phyloP scores from a whole-genome alignment of 2,113 vertebrate genomes.

The Clarias magur region DNA sequence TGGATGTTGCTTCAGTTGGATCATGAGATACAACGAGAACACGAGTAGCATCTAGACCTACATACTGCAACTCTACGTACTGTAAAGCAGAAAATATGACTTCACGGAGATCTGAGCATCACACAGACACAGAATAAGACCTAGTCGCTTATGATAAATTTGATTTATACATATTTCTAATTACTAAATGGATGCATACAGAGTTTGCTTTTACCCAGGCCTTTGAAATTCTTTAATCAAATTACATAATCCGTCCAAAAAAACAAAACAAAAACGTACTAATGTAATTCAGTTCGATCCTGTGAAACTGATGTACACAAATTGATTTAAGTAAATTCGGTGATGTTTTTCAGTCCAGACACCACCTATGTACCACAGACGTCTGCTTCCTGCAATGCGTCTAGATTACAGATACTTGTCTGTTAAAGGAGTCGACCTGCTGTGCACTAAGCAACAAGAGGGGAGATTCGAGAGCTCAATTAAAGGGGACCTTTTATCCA shows the following conservation, averaged over 20 bases:
- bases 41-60: constrained; percentile 50
- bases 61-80: constrained; percentile 18
- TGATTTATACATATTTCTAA: background rate
- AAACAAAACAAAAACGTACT: background rate
- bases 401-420: background rate
- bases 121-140: background rate
- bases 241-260: background rate
- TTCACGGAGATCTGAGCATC: background rate
- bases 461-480: background rate
- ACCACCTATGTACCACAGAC: too few species aligned
- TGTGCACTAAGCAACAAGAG: background rate
- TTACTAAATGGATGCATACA: background rate
- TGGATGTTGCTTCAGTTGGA: constrained; percentile 65
- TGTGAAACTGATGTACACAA: background rate
- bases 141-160: background rate
- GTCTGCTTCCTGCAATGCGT: background rate
- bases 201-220: background rate
- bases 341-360: background rate
- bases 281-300: background rate
- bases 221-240: background rate
- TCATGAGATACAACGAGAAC: constrained; percentile 57
- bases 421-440: background rate
- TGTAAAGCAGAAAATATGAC: background rate
- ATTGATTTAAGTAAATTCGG: background rate
- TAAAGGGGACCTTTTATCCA: background rate